A percentile compares a stretch with the other conserved stretches of the same genome.
These are phyloP conservation scores for Tinea pellionella DNA, from an alignment of 2,888 invertebrate genomes.

Conservation along the genomic window DNA sequence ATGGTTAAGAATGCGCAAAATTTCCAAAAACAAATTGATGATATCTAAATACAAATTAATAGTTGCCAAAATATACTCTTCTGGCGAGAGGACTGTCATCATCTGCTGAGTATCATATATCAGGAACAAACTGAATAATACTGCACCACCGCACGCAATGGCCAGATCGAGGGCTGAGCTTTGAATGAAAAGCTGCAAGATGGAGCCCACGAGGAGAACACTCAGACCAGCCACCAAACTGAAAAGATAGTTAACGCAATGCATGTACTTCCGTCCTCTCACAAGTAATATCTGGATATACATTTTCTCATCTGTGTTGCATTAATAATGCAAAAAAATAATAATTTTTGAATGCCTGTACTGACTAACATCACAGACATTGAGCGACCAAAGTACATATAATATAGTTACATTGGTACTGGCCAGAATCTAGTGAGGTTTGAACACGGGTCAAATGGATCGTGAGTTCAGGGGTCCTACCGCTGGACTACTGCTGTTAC, in stretches of 20 bases:
- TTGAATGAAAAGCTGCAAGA: constrained; percentile 81
- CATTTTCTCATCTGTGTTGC: too few species aligned
- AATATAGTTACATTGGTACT: too few species aligned
- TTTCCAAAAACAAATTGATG: constrained; percentile 85
- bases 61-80: constrained; percentile 89
- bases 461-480: too few species aligned
- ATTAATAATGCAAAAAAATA: too few species aligned
- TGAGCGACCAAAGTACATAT: too few species aligned
- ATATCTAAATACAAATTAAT: constrained; percentile 90
- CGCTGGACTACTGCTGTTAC: too few species aligned
- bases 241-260: constrained; percentile 23
- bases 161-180: constrained; percentile 77
- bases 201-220: constrained; percentile 76
- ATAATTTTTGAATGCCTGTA: too few species aligned
- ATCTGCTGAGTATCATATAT: constrained; percentile 87
- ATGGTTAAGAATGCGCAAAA: constrained; percentile 79
- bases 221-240: constrained; percentile 76
- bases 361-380: too few species aligned
- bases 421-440: too few species aligned
- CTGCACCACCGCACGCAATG: constrained; percentile 78
- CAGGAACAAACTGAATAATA: constrained; percentile 84
- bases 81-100: constrained; percentile 83
- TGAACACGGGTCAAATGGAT: too few species aligned
- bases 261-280: background rate
- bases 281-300: too few species aligned